phyloP scores from a whole-genome alignment of 2,113 vertebrate genomes.

The Jaculus jaculus region DNA sequence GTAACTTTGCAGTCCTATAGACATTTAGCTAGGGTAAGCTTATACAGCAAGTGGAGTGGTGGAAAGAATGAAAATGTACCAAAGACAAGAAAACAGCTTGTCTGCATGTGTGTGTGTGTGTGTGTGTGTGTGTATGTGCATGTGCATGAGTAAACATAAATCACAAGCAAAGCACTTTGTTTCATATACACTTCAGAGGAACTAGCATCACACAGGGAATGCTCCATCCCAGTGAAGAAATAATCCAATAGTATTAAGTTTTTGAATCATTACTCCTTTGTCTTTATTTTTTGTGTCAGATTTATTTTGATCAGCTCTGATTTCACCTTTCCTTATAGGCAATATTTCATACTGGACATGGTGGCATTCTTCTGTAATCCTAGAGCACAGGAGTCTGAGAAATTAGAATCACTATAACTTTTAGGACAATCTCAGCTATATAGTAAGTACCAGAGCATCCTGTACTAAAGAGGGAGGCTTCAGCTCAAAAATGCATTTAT shows the following conservation, averaged over 20 bases:
- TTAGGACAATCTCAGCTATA: not conserved
- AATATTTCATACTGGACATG: not conserved
- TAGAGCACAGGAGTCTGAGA: not conserved
- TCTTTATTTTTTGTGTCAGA: not conserved
- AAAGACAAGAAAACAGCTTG: not conserved
- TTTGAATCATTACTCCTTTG: not conserved
- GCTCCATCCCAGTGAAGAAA: not conserved
- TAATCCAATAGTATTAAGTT: not conserved
- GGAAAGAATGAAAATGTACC: not conserved
- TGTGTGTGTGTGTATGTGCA: not conserved
- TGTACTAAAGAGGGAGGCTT: not conserved
- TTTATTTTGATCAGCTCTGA: not conserved
- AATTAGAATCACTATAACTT: not conserved
- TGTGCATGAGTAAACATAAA: not conserved
- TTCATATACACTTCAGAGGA: not conserved
- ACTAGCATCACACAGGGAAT: not conserved
- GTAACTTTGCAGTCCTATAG: not conserved
- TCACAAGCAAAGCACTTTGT: not conserved
- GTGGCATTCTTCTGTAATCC: not conserved
- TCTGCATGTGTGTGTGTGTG: too few relatives aligned
- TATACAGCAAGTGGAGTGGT: not conserved
- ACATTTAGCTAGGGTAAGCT: not conserved
- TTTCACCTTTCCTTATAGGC: not conserved
- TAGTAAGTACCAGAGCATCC: not conserved
- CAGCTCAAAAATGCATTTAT: not conserved